Base-by-base conservation (phyloP, 2,797 vertebrate species). In the Hybognathus amarus region DNA sequence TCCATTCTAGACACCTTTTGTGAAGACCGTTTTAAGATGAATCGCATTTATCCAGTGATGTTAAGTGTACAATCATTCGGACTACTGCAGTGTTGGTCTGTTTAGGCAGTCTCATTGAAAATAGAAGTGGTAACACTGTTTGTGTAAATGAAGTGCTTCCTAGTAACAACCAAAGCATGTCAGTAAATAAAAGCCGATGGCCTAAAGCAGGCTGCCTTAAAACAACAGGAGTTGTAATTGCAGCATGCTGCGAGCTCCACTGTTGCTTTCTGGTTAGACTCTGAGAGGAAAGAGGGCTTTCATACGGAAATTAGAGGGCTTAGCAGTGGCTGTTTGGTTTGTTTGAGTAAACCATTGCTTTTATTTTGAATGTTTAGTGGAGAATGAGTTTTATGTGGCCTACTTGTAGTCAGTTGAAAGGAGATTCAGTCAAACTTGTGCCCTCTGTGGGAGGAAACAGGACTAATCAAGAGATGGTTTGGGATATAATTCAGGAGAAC, bases 81-180 rank as follows among this genome's bases (percentile, higher is more conserved):
- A 40, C 38, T n/a, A 56, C 13, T 52, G 30, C 20, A 50, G 5
- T 47, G 15, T 42, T 74, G 70, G 45, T 38, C 76, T 85, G 67
- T 85, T 69, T 76, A 81, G 75, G 81, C 77, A 82, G 82, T 79
- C 56, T 79, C 56, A 68, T 73, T 61, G 70, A 82, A 85, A 82
- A 80, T 82, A 76, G 83, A 80, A 54, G 75, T 76, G 79, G 75
- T 80, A 86, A 83, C 76, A 87, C 89, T 85, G 85, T 90, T 82
- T 74, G 47, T 77, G 75, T 86, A 89, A 90, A 91, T 87, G 77
- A 88, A 87, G 84, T 88, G 89, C 79, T 89, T 89, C 82, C 5
- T 77, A 83, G 75, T 86, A 91, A 92, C 90, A 83, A 73, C 12
- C 77, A 87, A 87, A 79, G 77, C 80, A 78, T 84, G 91, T 92